Evolutionary conservation across 2,113 vertebrate genomes (phyloP).

Genomic region (Oreamnos americanus): DNA sequence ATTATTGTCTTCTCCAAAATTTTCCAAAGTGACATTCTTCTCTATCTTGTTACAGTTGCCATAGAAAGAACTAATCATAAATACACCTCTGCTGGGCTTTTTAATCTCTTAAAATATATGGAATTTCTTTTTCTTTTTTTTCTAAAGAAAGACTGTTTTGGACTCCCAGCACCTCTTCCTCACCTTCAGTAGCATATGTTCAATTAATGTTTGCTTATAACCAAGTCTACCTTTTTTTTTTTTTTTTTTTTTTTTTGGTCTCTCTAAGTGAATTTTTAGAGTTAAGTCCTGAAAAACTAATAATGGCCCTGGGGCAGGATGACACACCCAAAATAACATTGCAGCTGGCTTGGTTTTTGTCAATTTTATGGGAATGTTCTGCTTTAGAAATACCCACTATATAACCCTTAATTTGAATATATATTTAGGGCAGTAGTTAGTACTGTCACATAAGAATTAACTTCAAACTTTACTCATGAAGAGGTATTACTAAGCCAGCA

Average conservation of each 20-base stretch:
- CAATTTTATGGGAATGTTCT: slow-evolving; percentile 40
- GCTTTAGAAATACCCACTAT: slow-evolving; percentile 40
- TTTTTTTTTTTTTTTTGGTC: neutral
- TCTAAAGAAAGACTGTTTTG: neutral
- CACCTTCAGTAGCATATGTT: neutral
- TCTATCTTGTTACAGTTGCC: neutral
- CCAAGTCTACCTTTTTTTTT: neutral
- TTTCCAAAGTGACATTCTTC: neutral
- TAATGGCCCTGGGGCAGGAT: slow-evolving; percentile 43
- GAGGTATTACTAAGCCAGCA: slow-evolving; percentile 40
- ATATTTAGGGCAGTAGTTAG: slow-evolving; percentile 63
- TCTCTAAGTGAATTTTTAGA: slow-evolving; percentile 3
- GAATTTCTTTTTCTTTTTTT: neutral
- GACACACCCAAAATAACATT: slow-evolving; percentile 47
- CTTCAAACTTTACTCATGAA: slow-evolving; percentile 43
- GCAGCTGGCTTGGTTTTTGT: slow-evolving; percentile 54
- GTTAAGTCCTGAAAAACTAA: slow-evolving; percentile 42
- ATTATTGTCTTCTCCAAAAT: neutral
- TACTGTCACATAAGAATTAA: slow-evolving; percentile 43
- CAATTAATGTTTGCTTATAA: neutral
- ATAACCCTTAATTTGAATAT: slow-evolving; percentile 62
- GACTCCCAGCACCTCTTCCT: neutral
- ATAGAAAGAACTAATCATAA: neutral
- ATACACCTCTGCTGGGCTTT: neutral
- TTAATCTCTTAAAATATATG: neutral